Conservation (phyloP, 30 jellyfish, hydroid and myxozoan species). For the Hydra vulgaris region DNA sequence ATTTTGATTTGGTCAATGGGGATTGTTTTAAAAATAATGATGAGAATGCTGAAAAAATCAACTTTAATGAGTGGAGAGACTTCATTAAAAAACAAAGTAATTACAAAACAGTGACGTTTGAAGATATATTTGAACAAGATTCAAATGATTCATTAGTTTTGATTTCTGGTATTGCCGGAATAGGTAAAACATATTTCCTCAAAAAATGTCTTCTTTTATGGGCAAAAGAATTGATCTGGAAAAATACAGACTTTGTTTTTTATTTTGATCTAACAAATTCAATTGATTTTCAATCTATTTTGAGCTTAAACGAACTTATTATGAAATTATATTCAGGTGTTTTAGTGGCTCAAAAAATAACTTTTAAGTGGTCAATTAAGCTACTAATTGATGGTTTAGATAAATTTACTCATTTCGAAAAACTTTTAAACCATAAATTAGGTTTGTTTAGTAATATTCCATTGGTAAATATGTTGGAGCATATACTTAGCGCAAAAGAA, state of each 20-base stretch:
- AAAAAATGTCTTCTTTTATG: neutral
- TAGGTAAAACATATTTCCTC: neutral
- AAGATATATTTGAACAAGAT: neutral
- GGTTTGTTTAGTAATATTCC: neutral
- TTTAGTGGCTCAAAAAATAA: neutral
- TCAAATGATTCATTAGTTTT: neutral
- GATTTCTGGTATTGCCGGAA: neutral
- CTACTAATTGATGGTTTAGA: neutral
- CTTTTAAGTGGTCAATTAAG: no score
- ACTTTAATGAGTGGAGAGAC: neutral
- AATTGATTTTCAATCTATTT: neutral
- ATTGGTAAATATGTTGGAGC: no score
- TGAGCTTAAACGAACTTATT: neutral
- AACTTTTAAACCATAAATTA: neutral
- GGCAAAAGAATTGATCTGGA: neutral
- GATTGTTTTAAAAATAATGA: neutral
- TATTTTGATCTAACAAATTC: neutral
- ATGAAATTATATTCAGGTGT: neutral
- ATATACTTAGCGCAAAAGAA: neutral
- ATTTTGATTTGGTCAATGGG: neutral
- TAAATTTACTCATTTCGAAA: neutral
- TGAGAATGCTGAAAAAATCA: no score
- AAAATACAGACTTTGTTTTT: neutral
- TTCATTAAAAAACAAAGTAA: no score
- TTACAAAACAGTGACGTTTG: neutral